Percentiles rank a stretch among this genome's conserved stretches.
Evolutionary conservation across 1,140 invertebrate species (phyloP).

Genomic region (Drosophila bocki): DNA sequence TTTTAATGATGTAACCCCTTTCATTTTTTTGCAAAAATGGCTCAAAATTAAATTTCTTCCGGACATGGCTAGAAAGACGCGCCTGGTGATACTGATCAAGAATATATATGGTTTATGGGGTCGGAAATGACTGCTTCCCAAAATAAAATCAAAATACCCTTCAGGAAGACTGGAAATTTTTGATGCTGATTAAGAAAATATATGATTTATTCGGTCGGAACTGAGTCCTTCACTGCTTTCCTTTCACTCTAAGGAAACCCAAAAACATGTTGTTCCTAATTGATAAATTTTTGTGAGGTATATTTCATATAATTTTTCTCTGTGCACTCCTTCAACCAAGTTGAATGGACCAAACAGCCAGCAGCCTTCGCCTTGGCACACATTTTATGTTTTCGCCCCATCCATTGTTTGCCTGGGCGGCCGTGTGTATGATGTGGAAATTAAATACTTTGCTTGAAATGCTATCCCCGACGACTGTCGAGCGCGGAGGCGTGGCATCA

Average conservation of each 20-base stretch:
- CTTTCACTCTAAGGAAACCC: not conserved
- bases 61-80: too few species aligned
- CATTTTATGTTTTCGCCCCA: conserved; percentile 57
- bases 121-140: too few species aligned
- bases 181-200: too few species aligned
- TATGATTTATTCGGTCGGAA: too few species aligned
- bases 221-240: too few species aligned
- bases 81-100: too few species aligned
- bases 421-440: conserved; percentile 72
- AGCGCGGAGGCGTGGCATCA: conserved; percentile 18
- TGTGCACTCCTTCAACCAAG: conserved; percentile 10
- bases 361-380: conserved; percentile 80
- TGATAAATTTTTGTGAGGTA: not conserved
- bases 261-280: not conserved
- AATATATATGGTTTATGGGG: too few species aligned
- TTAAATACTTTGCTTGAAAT: conserved; percentile 82
- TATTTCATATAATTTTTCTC: not conserved
- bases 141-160: too few species aligned
- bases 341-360: conserved; percentile 32
- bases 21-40: too few species aligned
- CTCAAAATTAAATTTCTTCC: too few species aligned
- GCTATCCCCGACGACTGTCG: conserved; percentile 57
- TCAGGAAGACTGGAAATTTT: too few species aligned
- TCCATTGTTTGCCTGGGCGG: conserved; percentile 59
- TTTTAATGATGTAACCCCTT: too few species aligned